phyloP scores from a whole-genome alignment of 2,113 vertebrate genomes.

The Petaurus breviceps region DNA sequence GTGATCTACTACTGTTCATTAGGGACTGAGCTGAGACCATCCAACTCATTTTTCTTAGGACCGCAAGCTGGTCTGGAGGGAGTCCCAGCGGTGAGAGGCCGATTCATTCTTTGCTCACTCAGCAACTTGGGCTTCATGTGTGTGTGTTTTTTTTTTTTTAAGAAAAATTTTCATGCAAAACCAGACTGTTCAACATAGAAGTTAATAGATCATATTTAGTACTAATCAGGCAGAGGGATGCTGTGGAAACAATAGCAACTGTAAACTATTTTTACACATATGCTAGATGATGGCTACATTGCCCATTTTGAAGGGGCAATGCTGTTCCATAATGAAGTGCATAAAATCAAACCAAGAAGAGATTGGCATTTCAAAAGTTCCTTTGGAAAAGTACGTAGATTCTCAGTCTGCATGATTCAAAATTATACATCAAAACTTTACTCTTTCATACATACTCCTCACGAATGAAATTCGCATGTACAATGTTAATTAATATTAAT shows the following conservation, averaged over 20 bases:
- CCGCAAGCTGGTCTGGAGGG: slow-evolving; percentile 72
- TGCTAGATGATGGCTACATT: neutral
- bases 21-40: slow-evolving; percentile 75
- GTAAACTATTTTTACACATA: slow-evolving; percentile 26
- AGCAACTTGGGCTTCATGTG: slow-evolving; percentile 78
- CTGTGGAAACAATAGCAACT: slow-evolving; percentile 6
- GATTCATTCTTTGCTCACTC: slow-evolving; percentile 75
- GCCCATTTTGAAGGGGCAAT: neutral
- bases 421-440: fast-evolving
- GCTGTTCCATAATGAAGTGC: neutral
- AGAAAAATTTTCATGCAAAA: slow-evolving; percentile 75
- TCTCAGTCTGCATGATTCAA: neutral
- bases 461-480: fast-evolving
- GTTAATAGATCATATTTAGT: slow-evolving; percentile 52
- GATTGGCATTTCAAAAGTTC: neutral
- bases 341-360: neutral
- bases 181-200: slow-evolving; percentile 47
- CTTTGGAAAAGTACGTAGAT: fast-evolving
- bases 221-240: neutral
- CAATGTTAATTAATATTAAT: neutral
- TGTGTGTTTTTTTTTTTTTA: slow-evolving; percentile 40
- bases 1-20: slow-evolving; percentile 81
- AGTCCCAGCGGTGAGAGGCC: slow-evolving; percentile 71
- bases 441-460: neutral
- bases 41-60: slow-evolving; percentile 81